A percentile compares a stretch with the other conserved stretches of the same genome.
phyloP scores from a whole-genome alignment of 2,113 vertebrate genomes.

The Pantherophis guttatus region DNA sequence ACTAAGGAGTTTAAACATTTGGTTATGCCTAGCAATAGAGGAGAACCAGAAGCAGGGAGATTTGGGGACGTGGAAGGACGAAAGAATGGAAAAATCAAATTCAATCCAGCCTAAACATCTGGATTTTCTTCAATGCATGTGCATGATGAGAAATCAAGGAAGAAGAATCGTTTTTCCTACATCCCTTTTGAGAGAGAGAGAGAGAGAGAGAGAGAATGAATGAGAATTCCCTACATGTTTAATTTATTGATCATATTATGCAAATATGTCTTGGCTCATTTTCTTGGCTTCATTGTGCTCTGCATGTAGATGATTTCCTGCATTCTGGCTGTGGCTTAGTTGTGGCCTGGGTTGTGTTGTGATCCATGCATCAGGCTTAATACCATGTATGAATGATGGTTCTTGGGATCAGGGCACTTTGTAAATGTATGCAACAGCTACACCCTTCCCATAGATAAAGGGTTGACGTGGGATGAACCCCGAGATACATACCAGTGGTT shows the following conservation, averaged over 20 bases:
- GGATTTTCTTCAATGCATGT: neutral
- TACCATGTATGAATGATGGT: neutral
- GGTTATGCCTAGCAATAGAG: neutral
- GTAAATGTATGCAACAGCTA: neutral
- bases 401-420: neutral
- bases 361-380: neutral
- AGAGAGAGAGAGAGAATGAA: neutral
- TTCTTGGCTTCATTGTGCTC: neutral
- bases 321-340: neutral
- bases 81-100: too few relatives aligned
- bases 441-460: neutral
- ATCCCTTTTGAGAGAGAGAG: neutral
- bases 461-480: neutral
- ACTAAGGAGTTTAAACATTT: neutral
- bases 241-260: neutral
- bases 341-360: neutral
- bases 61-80: too few relatives aligned
- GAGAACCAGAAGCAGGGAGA: neutral
- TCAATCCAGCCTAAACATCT: neutral
- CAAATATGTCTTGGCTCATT: neutral
- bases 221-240: neutral
- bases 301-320: neutral
- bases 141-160: neutral
- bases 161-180: neutral
- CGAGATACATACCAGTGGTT: neutral